phyloP scores from a whole-genome alignment of 1,140 invertebrate species.

The Camponotus floridanus region DNA sequence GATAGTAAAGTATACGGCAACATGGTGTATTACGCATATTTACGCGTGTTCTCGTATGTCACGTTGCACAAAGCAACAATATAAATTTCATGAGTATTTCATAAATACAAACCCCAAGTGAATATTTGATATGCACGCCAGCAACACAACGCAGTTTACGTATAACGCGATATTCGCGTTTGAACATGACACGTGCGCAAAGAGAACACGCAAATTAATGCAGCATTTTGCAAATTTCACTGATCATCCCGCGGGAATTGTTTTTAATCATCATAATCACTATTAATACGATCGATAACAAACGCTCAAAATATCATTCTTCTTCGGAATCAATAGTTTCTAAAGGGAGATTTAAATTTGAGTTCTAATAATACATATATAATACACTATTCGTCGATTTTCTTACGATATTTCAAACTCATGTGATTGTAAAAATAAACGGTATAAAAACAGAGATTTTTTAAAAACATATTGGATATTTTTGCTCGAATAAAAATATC shows the following conservation, averaged over 20 bases:
- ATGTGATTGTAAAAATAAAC: not conserved
- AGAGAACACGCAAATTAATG: conserved; percentile 44
- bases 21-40: conserved; percentile 36
- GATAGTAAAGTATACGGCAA: conserved; percentile 14
- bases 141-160: conserved; percentile 35
- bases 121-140: conserved; percentile 56
- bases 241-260: conserved; percentile 1
- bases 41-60: not conserved
- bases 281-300: conserved; percentile 17
- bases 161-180: conserved; percentile 55
- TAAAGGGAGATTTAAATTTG: not conserved
- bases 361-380: not conserved
- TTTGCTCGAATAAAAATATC: not conserved
- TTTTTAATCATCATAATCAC: conserved; percentile 19
- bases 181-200: conserved; percentile 25
- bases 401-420: not conserved
- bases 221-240: conserved; percentile 32
- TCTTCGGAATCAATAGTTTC: not conserved
- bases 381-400: not conserved
- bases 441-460: not conserved
- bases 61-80: conserved; percentile 44
- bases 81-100: conserved; percentile 60
- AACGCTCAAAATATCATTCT: not conserved
- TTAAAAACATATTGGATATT: not conserved
- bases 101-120: conserved; percentile 56